Base-by-base conservation (phyloP, 2,888 invertebrate species). In the Drosophila phalerata region DNA sequence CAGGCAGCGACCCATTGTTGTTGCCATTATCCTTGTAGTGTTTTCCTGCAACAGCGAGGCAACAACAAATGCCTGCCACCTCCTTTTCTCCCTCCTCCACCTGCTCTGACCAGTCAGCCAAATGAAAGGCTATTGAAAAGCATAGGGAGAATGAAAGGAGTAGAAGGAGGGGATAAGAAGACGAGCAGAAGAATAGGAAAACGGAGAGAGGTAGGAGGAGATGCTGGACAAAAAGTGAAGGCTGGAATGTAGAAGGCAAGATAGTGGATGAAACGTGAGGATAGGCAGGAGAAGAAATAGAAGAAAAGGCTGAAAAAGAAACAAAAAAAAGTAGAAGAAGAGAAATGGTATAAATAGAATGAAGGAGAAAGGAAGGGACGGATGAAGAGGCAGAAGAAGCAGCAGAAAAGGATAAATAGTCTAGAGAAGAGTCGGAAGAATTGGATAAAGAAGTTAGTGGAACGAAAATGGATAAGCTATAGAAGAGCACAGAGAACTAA, bases 111-210 rank as follows among this genome's bases (percentile, higher is more conserved):
- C 69, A 45, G 61, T 49, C 69, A 56, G 63, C 70, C 77, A 64
- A 64, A 65, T 75, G 78, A 69, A 75, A 77, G 61, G 70, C 82
- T 61, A 86, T 80, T 80, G 72, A 83, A 71, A 62, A 55, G 60
- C 53, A 73, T 60, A 62, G 42, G 40, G 13, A 8, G 10, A 5
- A 5, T n/a, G 19, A 48, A 3, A 17, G 1, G 6, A 25, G 15
- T 11, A 17, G 6, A 11, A 11, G 5, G 11, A 28, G 4, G 8
- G 28, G 13, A 38, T 42, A 8, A 32, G n/a, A 2, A 22, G 19
- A 25, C 13, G 22, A 13, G 52, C 5, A 22, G 8, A 5, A 38
- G 17, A 3, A n/a, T 10, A 11, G 3, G 9, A 37, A 42, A 3
- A 10, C 9, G 6, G 11, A 19, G 25, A 19, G 37, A 19, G 9